Conservation (phyloP, 2,888 invertebrate genomes). For the Junonia oenone region DNA sequence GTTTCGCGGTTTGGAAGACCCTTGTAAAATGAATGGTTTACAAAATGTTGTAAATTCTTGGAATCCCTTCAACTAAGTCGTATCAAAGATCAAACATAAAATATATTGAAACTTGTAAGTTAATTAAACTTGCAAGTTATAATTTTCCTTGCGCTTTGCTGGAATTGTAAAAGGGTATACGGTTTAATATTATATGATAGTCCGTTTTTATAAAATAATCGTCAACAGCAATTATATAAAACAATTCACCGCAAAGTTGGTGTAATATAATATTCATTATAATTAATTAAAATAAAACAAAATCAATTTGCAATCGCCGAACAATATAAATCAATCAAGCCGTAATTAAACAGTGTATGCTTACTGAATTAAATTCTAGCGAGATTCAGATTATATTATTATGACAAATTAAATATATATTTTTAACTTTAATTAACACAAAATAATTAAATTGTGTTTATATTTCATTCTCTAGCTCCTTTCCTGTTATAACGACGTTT, state of each 20-base stretch:
- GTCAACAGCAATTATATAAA: neutral
- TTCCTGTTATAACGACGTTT: no score
- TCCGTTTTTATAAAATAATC: neutral
- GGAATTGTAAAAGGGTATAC: neutral
- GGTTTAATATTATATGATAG: neutral
- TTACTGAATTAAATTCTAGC: neutral
- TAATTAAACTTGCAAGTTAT: constrained; percentile 10
- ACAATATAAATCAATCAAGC: constrained; percentile 2
- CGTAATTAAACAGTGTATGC: neutral
- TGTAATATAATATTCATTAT: constrained; percentile 4
- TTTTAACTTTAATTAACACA: neutral
- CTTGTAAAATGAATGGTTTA: constrained; percentile 18
- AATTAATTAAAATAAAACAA: constrained; percentile 1
- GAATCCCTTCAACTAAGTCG: constrained; percentile 16
- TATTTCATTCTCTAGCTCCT: no score
- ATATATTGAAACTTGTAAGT: constrained; percentile 12
- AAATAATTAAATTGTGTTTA: neutral
- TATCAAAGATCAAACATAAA: constrained; percentile 18
- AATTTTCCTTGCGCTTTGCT: neutral
- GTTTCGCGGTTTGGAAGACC: constrained; percentile 14
- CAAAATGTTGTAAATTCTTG: constrained; percentile 19
- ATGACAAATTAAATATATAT: neutral
- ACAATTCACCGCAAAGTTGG: neutral
- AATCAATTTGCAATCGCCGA: neutral
- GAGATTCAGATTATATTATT: neutral